Conservation (phyloP, 2,888 invertebrate species). For the Baronia brevicornis region DNA sequence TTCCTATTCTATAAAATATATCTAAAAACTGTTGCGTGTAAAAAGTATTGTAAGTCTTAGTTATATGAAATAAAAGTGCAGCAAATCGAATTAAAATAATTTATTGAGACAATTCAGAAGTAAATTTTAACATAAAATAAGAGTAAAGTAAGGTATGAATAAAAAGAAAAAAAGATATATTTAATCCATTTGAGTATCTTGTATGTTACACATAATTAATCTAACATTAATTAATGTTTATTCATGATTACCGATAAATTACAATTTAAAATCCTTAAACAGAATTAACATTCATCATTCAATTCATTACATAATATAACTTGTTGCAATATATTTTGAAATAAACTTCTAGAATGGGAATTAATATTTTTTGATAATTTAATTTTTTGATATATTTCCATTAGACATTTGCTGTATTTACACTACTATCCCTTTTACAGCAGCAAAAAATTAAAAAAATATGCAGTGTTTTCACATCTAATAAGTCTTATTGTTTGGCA, state of each 20-base stretch:
- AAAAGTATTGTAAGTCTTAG: too few species aligned
- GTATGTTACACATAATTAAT: constrained; percentile 13
- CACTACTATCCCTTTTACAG: too few species aligned
- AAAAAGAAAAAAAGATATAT: constrained; percentile 5
- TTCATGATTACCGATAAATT: constrained; percentile 12
- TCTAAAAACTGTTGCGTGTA: too few species aligned
- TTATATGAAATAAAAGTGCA: constrained; percentile 3
- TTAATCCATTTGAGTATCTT: constrained; percentile 14
- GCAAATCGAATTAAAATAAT: constrained; percentile 12
- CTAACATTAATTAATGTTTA: constrained; percentile 4
- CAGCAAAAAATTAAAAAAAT: too few species aligned
- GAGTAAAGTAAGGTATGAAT: constrained; percentile 7
- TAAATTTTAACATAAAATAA: constrained; percentile 14
- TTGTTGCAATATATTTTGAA: too few species aligned
- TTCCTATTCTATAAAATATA: too few species aligned
- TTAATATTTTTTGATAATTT: too few species aligned
- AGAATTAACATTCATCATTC: constrained; percentile 1
- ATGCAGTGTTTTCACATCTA: too few species aligned
- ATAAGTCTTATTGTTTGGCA: constrained; percentile 5
- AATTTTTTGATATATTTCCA: too few species aligned
- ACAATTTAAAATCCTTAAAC: constrained; percentile 12
- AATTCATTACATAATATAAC: too few species aligned
- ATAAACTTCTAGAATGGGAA: too few species aligned
- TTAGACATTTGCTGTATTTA: too few species aligned
- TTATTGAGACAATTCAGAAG: constrained; percentile 13